Base-by-base conservation (phyloP, 2,888 invertebrate genomes). In the Eudasyphora cyanicolor region DNA sequence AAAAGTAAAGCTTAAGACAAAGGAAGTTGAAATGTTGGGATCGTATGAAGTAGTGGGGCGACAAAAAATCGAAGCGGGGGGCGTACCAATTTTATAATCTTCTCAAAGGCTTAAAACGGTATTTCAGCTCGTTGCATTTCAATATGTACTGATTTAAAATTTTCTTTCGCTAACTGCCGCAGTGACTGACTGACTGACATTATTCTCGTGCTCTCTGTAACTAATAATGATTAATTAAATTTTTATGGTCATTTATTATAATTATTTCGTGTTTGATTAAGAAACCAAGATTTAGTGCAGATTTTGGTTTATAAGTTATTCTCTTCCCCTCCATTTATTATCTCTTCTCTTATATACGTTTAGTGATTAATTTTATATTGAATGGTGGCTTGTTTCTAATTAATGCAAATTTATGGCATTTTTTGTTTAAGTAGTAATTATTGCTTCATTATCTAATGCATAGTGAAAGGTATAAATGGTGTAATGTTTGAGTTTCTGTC, bases 91-190 rank as follows among this genome's bases (percentile, higher is more conserved):
- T 64, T 78, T 78, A 51, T 84, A 84, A 84, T 84, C 81, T 70
- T 62, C 78, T 84, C 78, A 84, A 76, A 73, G 51, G 76, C 81
- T 84, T 84, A 84, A 81, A 84, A 84, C 81, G 45, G 81, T 69
- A 69, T 67, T n/a, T 60, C 32, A 17, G 14, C n/a, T 60, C 27
- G 14, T 17, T 17, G n/a, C 8, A 32, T 35, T 62, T 32, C 62
- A 62, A 57, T 29, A 42, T 42, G 6, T 10, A 14, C 7, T 19
- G n/a, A n/a, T n/a, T n/a, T n/a, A n/a, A n/a, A n/a, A n/a, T 24
- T 21, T 57, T 27, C 8, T 60, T 60, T 60, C n/a, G 4, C n/a
- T 2, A 60, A 60, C 60, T 14, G 35, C 5, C 35, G 10, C 6
- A 35, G 6, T 7, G 35, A 35, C 35, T 7, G 19, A 19, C 51